Evolutionary conservation across 1,140 invertebrate genomes (phyloP).

Genomic region (Drepana arcuata): DNA sequence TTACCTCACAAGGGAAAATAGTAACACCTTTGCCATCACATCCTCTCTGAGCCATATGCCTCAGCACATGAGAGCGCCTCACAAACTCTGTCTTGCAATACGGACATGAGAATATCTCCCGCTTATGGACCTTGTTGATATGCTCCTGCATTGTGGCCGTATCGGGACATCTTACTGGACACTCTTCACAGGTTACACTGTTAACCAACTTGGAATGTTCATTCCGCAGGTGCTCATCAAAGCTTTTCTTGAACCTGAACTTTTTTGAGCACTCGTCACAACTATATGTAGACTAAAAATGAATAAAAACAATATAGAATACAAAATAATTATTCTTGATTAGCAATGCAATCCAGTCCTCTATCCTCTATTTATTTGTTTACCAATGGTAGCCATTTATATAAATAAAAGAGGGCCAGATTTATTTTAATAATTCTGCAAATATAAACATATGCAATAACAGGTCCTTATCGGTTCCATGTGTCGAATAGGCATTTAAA

Average conservation of each 20-base stretch:
- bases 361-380: no score
- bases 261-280: slow-evolving; percentile 43
- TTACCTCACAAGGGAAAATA: slow-evolving; percentile 44
- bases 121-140: slow-evolving; percentile 37
- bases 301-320: neutral
- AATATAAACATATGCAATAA: neutral
- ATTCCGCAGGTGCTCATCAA: slow-evolving; percentile 26
- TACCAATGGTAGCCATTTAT: neutral
- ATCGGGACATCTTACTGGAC: slow-evolving; percentile 39
- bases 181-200: slow-evolving; percentile 39
- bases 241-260: slow-evolving; percentile 44
- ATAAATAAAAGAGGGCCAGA: neutral
- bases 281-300: slow-evolving; percentile 23
- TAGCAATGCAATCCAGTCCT: no score
- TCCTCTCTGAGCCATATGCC: slow-evolving; percentile 50
- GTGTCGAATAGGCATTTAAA: no score
- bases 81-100: slow-evolving; percentile 44
- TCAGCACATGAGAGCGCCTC: slow-evolving; percentile 42
- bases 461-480: neutral
- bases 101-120: slow-evolving; percentile 35
- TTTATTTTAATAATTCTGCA: neutral
- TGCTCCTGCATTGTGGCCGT: slow-evolving; percentile 26
- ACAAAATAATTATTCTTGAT: neutral
- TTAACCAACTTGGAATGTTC: slow-evolving; percentile 43
- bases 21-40: slow-evolving; percentile 36